Percentiles rank a stretch among this genome's conserved stretches.
Conservation (phyloP, 2,797 vertebrate species). For the Eospalax fontanierii region DNA sequence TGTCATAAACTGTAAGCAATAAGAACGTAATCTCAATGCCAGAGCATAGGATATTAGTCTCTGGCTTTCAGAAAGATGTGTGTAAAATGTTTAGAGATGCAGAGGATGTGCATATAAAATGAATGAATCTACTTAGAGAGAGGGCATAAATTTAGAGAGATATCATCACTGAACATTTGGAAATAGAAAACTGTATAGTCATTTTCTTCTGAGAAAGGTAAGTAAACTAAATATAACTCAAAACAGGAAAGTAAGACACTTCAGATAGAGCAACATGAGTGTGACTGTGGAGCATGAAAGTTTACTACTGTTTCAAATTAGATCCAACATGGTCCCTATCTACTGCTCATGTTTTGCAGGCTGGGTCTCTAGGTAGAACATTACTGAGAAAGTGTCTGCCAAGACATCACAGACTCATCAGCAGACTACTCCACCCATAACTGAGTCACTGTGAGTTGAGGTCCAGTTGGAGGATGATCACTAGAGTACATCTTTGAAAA, state of each 20-base stretch:
- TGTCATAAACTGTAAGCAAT: slow-evolving; percentile 47
- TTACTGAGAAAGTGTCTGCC: not conserved
- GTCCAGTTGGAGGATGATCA: not conserved
- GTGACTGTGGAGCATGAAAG: not conserved
- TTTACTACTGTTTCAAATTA: not conserved
- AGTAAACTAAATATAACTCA: slow-evolving; percentile 11
- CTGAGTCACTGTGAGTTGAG: not conserved
- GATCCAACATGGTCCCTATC: not conserved
- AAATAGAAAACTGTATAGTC: slow-evolving; percentile 9
- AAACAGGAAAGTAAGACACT: slow-evolving; percentile 57
- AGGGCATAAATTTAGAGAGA: slow-evolving; percentile 52
- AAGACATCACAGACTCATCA: not conserved
- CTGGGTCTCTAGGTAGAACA: not conserved
- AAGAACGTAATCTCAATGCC: not conserved
- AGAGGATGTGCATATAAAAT: slow-evolving; percentile 21
- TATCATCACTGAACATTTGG: slow-evolving; percentile 26
- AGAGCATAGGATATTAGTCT: not conserved
- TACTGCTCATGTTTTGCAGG: not conserved
- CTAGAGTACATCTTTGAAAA: not conserved
- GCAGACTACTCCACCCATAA: not conserved
- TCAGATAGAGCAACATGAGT: not conserved
- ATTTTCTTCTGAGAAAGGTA: slow-evolving; percentile 27
- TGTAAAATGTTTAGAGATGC: slow-evolving; percentile 50
- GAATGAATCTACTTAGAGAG: slow-evolving; percentile 36
- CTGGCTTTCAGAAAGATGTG: slow-evolving; percentile 40